phyloP scores from a whole-genome alignment of 2,797 vertebrate genomes.

The Lophotriccus pileatus region DNA sequence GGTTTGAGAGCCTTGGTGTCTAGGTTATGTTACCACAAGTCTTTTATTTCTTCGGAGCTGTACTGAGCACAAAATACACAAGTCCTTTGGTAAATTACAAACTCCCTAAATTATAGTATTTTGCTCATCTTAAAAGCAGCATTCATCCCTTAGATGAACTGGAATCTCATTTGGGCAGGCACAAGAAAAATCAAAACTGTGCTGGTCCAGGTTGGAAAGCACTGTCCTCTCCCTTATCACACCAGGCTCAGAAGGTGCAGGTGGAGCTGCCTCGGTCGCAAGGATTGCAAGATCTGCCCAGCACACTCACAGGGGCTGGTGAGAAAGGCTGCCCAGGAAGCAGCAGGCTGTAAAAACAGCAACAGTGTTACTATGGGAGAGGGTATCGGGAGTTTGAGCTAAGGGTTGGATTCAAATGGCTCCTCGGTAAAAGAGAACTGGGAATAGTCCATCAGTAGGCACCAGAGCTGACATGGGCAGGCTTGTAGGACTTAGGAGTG shows the following conservation, averaged over 20 bases:
- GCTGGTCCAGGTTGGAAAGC: neutral
- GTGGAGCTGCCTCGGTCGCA: neutral
- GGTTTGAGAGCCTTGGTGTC: neutral
- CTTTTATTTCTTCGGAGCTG: neutral
- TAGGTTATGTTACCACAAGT: neutral
- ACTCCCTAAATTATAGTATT: neutral
- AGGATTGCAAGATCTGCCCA: neutral
- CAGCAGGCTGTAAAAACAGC: neutral
- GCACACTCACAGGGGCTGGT: neutral
- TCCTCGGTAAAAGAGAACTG: neutral
- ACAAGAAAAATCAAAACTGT: neutral
- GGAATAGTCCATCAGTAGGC: neutral
- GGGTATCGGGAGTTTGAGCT: fast-evolving
- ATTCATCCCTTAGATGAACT: neutral
- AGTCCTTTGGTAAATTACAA: neutral
- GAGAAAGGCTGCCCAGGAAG: neutral
- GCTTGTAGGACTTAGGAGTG: neutral
- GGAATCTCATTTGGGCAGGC: neutral
- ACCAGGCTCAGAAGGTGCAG: neutral
- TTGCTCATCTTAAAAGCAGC: neutral
- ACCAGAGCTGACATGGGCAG: neutral
- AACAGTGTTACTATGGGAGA: neutral
- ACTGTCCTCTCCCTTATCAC: neutral
- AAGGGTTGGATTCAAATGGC: neutral
- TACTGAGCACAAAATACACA: neutral